Percentiles rank a stretch among this genome's conserved stretches.
phyloP scores from a whole-genome alignment of 1,140 invertebrate species.

The Drosophila kurseongensis region DNA sequence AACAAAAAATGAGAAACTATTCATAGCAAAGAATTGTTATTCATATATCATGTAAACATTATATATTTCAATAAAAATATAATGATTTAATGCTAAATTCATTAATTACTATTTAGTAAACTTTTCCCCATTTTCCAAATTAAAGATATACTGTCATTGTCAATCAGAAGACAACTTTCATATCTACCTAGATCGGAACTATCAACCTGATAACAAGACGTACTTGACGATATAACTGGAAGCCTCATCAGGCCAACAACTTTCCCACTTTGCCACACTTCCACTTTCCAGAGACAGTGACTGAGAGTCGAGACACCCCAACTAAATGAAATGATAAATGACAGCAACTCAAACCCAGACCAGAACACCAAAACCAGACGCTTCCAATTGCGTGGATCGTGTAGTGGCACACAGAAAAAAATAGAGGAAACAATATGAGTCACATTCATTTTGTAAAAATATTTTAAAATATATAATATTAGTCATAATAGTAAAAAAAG shows the following conservation, averaged over 20 bases:
- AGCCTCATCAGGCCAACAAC: conserved; percentile 13
- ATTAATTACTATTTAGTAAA: not conserved
- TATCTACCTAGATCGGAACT: conserved; percentile 7
- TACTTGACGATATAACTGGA: conserved; percentile 13
- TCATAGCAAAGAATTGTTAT: too few species aligned
- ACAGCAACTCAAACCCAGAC: conserved; percentile 52
- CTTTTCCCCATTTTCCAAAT: not conserved
- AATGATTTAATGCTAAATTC: not conserved
- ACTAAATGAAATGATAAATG: conserved; percentile 71
- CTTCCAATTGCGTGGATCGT: conserved; percentile 35
- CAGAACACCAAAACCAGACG: conserved; percentile 22
- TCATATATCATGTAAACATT: too few species aligned
- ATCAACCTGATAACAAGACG: conserved; percentile 36
- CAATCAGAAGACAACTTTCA: conserved; percentile 12
- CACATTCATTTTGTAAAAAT: too few species aligned
- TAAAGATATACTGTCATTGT: not conserved
- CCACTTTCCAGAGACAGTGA: conserved; percentile 31
- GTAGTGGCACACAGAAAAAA: conserved; percentile 1
- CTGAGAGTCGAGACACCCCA: conserved; percentile 14
- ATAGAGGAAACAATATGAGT: not conserved
- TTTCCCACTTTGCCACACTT: conserved; percentile 44
- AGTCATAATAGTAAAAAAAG: too few species aligned
- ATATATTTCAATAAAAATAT: not conserved
- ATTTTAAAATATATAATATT: too few species aligned
- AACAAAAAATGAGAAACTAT: too few species aligned